Base-by-base conservation (phyloP, 2,888 invertebrate species). In the Agrenia bidenticulata region DNA sequence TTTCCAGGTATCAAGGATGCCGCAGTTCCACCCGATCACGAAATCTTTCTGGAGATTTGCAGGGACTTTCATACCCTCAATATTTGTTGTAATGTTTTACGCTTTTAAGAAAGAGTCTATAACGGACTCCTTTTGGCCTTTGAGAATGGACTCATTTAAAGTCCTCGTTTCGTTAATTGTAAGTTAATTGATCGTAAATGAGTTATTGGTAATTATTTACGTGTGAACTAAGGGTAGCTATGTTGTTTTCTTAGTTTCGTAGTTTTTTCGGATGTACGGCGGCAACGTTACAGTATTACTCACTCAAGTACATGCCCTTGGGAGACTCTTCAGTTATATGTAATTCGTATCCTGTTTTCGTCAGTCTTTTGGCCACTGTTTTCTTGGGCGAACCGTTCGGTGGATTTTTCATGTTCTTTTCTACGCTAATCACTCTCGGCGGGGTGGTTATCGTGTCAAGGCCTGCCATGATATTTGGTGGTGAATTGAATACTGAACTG, bases 291-390 rank as follows among this genome's bases (percentile, higher is more conserved):
- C 74, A 74, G 59, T 74, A 74, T 61, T 70, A 73, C 45, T 74
- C 74, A 0, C 42, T 74, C 17, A 69, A 73, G 23, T 74, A 74
- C 58, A 71, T 74, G 70, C 49, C 63, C 0, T 37, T 74, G 7
- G 74, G 72, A 11, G 74, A 74, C 24, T 73, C 72, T 1, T 68
- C 71, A 1, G 74, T 74, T 0, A 74, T 74, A 45, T 74, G 74
- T 45, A 74, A 74, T 42, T 73, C 72, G 1, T 74, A 74, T 45
- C 74, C 74, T 0, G 63, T 74, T 37, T 70, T 74, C 39, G 74
- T 73, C 2, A 63, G 64, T 2, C 19, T 73, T 13, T 60, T 74
- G 0, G 74, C 74, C 1, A 66, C 56, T n/a, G 11, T 73, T 1
- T 74, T 74, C 41, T 60, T 74, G 1, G 45, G 65, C 26, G 74